Base-by-base conservation (phyloP, 53 echinoderm and acorn worm genomes). In the Mesocentrotus franciscanus region DNA sequence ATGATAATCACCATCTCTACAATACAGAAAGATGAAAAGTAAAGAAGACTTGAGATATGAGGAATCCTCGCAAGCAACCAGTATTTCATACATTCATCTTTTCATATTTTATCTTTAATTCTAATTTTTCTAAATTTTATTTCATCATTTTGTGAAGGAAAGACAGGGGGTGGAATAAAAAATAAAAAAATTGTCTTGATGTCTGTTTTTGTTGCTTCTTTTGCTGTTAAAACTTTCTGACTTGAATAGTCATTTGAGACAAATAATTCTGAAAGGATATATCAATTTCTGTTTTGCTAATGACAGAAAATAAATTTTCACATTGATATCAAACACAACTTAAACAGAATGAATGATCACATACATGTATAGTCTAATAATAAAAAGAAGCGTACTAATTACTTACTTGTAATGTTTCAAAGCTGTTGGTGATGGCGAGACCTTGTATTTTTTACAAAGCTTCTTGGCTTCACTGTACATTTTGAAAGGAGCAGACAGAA, bases 381-480 rank as follows among this genome's bases (percentile, higher is more conserved):
- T 49, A 49, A 49, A 49, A 49, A 49, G 49, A 49, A 33, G 35
- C 32, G 14, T 79, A 26, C 12, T 34, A 78, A 79, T 79, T 79
- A 94, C 98, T 96, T 96, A 97, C 98, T 98, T 95, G 95, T 97
- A 98, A 96, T 98, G 98, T 96, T 97, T 97, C 18, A 98, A 24
- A 22, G 85, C 94, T 33, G 96, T 64, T 0, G 96, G 78, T 59
- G 94, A 93, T 18, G 97, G 97, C 0, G 97, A 96, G 8, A 97
- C 95, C 68, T 97, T 98, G 20, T 93, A 87, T 91, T 98, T 98
- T 92, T 97, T 98, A 92, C 98, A 98, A 33, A 98, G 96, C 92
- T 98, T 97, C 95, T 98, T 97, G 64, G 97, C 95, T 0, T 97
- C 98, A 84, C 97, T 97, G 95, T 66, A 93, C 57, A 24, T 39